phyloP scores from a whole-genome alignment of 1,140 invertebrate genomes.

The Drosophila subobscura region DNA sequence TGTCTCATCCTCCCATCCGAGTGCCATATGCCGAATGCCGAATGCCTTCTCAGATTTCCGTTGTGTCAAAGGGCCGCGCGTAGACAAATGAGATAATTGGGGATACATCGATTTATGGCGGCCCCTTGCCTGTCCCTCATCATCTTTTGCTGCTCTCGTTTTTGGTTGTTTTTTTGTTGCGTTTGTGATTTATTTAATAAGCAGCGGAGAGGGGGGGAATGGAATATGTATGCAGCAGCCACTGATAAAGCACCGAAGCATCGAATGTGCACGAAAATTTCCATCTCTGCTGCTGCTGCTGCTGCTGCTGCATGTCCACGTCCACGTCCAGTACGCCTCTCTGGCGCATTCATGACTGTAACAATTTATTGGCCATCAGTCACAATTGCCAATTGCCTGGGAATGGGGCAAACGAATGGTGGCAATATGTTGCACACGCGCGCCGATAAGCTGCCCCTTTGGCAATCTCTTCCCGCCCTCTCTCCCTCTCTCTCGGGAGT shows the following conservation, averaged over 20 bases:
- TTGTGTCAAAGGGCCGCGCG: conserved; percentile 59
- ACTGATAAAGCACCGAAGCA: conserved; percentile 23
- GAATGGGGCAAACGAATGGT: conserved; percentile 53
- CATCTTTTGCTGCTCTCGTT: neutral
- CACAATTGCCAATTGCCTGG: conserved; percentile 70
- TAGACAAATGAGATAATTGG: conserved; percentile 83
- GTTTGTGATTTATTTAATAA: conserved; percentile 77
- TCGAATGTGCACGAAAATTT: conserved; percentile 1
- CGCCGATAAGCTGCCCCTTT: conserved; percentile 54
- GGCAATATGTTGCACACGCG: conserved; percentile 76
- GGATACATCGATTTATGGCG: conserved; percentile 67
- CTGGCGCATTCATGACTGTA: conserved; percentile 65
- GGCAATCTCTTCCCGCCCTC: conserved; percentile 3
- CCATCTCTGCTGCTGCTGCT: neutral
- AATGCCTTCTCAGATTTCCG: conserved; percentile 61
- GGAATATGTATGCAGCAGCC: conserved; percentile 45
- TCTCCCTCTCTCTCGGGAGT: neutral
- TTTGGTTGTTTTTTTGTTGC: conserved; percentile 12
- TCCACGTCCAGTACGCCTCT: conserved; percentile 41
- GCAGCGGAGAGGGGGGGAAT: conserved; percentile 1
- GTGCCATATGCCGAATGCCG: too few species aligned
- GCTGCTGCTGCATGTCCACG: conserved; percentile 8
- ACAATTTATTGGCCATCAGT: conserved; percentile 80
- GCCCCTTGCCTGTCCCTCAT: neutral
- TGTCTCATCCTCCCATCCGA: conserved; percentile 19